These are phyloP conservation scores for Pelmatolapia mariae DNA, from an alignment of 2,113 vertebrate genomes.

Conservation along the genomic window DNA sequence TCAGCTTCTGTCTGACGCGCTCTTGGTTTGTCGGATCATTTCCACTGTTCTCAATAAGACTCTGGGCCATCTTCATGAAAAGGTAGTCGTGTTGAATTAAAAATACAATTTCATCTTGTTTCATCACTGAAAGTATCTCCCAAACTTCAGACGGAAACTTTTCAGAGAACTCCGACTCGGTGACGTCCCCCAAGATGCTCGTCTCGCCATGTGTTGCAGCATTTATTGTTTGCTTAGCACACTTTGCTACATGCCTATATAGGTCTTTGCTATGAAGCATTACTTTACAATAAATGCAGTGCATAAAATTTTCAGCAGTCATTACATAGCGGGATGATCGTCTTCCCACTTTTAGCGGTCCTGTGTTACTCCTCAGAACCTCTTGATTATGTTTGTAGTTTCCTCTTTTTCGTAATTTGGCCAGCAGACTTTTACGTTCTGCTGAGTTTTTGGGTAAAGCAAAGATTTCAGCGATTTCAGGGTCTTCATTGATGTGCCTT, in stretches of 20 bases:
- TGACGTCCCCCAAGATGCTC: not conserved
- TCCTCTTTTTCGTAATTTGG: conserved; percentile 10
- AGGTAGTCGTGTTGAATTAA: conserved; percentile 17
- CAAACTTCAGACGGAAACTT: not conserved
- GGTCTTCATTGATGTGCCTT: not conserved
- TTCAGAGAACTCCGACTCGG: not conserved
- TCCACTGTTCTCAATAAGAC: not conserved
- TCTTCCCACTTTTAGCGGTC: conserved; percentile 1
- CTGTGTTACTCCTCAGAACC: not conserved
- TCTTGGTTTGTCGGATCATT: not conserved
- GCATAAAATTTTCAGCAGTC: not conserved
- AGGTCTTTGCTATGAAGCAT: not conserved
- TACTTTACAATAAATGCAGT: conserved; percentile 41
- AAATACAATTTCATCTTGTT: not conserved
- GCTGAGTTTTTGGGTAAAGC: not conserved
- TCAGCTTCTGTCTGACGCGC: conserved; percentile 1
- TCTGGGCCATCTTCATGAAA: conserved; percentile 11
- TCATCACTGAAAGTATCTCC: conserved; percentile 17
- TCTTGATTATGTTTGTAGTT: conserved; percentile 40
- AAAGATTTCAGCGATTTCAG: conserved; percentile 1
- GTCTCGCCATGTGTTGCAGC: not conserved
- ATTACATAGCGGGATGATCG: accelerated
- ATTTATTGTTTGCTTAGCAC: not conserved
- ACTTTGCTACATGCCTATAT: conserved; percentile 9
- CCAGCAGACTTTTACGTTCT: not conserved